Evolutionary conservation across 2,113 vertebrate species (phyloP), one percentile per base, ranked within the genome.

Genomic region (Elachura formosa): DNA sequence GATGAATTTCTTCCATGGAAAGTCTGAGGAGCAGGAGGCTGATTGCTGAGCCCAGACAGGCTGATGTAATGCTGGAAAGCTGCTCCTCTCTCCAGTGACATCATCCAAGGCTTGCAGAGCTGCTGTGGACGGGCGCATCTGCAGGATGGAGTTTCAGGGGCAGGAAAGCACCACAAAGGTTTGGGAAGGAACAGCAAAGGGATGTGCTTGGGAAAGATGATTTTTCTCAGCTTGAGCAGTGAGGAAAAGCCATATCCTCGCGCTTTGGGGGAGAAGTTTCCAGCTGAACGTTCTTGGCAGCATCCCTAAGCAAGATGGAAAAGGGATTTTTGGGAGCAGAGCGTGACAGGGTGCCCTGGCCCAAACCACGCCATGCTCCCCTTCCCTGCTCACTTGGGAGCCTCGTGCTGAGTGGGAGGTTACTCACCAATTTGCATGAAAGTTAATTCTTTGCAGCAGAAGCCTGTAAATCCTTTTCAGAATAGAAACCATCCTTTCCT

Each of bases 51-150:
- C 61, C 94, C 92, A 92, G 94, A 77, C 89, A 18, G 97, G 59
- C 76, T 97, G 97, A 98, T 72, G 96, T 98, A 89, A 96, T 92
- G 91, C 87, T 97, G 97, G 97, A 96, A 97, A 91, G 16, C 86
- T n/a, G 64, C 85, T 92, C 67, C 41, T 46, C 79, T 96, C 79
- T 93, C 92, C 13, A 10, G 72, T 97, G 97, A 98, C 94, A 90
- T 97, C 97, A 97, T 69, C 93, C 86, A 86, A 91, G 94, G 84
- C 83, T 93, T 97, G 63, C 84, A 24, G 88, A 46, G 78, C 91
- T 40, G 34, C 23, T 24, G 55, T 87, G 92, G 95, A 96, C 92
- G 58, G 85, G 20, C 5, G 72, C 25, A 63, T 89, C 91, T 91
- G 66, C 62, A 23, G 87, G 22, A 76, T 13, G 12, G 76, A 61